Conservation (phyloP, 2,797 vertebrate species). For the Artibeus lituratus region DNA sequence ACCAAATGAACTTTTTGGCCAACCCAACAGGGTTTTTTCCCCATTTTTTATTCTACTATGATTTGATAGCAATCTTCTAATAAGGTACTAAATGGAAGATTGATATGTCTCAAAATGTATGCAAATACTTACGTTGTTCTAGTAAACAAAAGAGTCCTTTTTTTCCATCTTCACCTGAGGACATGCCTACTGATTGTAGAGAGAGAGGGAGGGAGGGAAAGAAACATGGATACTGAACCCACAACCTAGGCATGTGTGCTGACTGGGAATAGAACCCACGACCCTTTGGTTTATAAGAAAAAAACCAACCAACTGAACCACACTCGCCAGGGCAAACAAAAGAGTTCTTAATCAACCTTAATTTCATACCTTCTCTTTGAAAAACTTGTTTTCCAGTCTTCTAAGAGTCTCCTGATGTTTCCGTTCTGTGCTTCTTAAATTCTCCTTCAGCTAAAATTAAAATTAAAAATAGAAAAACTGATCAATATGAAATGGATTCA, state of each 20-base stretch:
- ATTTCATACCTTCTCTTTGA: slow-evolving; percentile 88
- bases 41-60: not conserved
- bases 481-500: not conserved
- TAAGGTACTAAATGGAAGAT: not conserved
- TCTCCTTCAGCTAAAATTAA: slow-evolving; percentile 84
- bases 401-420: slow-evolving; percentile 85
- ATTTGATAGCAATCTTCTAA: slow-evolving; percentile 28
- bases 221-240: not conserved
- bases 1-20: not conserved
- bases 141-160: slow-evolving; percentile 15
- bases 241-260: not conserved
- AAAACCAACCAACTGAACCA: not conserved
- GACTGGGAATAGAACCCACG: not conserved
- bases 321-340: not conserved
- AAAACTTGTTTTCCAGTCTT: slow-evolving; percentile 86
- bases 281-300: not conserved
- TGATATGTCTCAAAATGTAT: not conserved
- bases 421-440: slow-evolving; percentile 81
- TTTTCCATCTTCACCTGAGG: not conserved
- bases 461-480: slow-evolving; percentile 10
- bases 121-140: not conserved
- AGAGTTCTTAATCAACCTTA: slow-evolving; percentile 6
- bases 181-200: not conserved
- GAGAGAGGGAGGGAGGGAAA: not conserved
- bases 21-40: not conserved